Evolutionary conservation across 35 echinoderm and acorn worm species (phyloP).

Genomic region (Eucidaris tribuloides): DNA sequence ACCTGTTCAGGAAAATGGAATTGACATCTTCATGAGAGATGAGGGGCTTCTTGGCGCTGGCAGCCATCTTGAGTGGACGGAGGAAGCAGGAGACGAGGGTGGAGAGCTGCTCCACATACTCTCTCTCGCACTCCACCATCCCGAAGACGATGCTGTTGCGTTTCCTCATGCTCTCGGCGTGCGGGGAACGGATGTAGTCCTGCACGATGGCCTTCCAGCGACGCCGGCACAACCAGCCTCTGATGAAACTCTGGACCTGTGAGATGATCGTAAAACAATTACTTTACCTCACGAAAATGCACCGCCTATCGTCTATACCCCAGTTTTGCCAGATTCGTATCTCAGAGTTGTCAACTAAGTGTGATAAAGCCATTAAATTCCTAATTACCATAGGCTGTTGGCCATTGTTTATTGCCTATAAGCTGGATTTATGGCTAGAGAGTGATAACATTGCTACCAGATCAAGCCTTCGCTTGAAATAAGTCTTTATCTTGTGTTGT

Average conservation of each 20-base stretch:
- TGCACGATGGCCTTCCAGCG: conserved; percentile 98
- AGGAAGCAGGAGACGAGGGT: conserved; percentile 93
- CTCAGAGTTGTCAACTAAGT: too few relatives aligned
- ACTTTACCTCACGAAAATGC: too few relatives aligned
- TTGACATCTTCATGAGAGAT: conserved; percentile 99
- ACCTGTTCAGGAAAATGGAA: conserved; percentile 99
- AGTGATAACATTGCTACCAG: too few relatives aligned
- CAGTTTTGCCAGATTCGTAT: too few relatives aligned
- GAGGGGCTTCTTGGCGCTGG: conserved; percentile 95
- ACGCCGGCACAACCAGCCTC: conserved; percentile 90
- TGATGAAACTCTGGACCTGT: conserved; percentile 97
- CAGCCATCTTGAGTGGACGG: conserved; percentile 96
- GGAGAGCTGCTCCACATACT: conserved; percentile 97
- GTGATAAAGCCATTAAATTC: too few relatives aligned
- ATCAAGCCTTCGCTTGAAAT: too few relatives aligned
- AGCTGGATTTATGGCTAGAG: too few relatives aligned
- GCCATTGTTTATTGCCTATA: too few relatives aligned
- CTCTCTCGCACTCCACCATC: conserved; percentile 96
- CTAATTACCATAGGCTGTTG: too few relatives aligned
- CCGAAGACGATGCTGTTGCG: conserved; percentile 96
- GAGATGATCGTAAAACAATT: too few relatives aligned
- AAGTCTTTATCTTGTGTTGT: too few relatives aligned
- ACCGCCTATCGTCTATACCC: too few relatives aligned
- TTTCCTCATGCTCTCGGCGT: conserved; percentile 98
- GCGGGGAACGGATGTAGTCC: conserved; percentile 96